These are phyloP conservation scores for Hypsibius dujardini DNA, from an alignment of 1,140 invertebrate species.

Conservation along the genomic window DNA sequence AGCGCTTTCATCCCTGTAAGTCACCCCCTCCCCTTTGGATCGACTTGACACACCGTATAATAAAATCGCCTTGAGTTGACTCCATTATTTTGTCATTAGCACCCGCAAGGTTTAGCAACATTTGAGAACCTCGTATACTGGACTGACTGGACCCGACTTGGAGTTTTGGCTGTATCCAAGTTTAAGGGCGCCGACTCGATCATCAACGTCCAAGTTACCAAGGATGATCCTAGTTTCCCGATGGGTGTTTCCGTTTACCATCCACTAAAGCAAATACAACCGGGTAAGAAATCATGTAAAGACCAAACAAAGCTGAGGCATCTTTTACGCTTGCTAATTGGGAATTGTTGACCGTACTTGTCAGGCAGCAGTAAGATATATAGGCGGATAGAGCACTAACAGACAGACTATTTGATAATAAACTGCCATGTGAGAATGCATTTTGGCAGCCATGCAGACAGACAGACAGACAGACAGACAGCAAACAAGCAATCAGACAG, in stretches of 20 bases:
- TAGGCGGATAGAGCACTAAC: no score
- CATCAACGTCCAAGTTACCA: slow-evolving; percentile 54
- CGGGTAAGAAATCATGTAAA: not conserved
- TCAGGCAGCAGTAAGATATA: no score
- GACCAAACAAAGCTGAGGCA: not conserved
- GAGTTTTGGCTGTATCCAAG: slow-evolving; percentile 75
- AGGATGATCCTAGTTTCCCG: slow-evolving; percentile 36
- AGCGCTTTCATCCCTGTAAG: slow-evolving; percentile 20
- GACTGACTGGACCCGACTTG: slow-evolving; percentile 88
- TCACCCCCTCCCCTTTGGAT: no score
- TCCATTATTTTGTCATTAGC: not conserved
- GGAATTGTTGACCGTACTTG: no score
- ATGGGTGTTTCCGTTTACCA: slow-evolving; percentile 47
- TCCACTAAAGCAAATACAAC: slow-evolving; percentile 44
- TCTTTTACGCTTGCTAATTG: no score
- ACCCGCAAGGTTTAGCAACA: slow-evolving; percentile 29
- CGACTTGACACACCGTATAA: no score
- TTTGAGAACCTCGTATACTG: slow-evolving; percentile 84
- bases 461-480: no score
- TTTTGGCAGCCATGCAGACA: no score
- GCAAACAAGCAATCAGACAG: no score
- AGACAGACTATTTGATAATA: no score
- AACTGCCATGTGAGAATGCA: no score
- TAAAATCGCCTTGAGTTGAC: no score
- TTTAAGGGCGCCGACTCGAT: slow-evolving; percentile 55